Base-by-base conservation (phyloP, 2,113 vertebrate species). In the Lethenteron camtschaticum region DNA sequence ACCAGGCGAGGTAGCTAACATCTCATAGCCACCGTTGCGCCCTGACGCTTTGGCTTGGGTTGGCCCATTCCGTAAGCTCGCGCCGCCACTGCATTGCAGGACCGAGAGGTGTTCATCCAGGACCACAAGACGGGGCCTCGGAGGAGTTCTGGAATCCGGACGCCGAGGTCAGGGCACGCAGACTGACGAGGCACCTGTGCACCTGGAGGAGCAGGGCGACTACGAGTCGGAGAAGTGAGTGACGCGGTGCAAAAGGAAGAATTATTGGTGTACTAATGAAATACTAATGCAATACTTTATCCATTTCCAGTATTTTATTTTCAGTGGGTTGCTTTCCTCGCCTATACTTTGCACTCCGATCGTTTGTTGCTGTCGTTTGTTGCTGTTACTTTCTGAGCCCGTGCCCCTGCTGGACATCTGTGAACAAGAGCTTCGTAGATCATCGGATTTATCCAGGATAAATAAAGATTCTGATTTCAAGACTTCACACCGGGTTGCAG, bases 211-310 rank as follows among this genome's bases (percentile, higher is more conserved):
- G 73, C 92, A 96, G 81, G 84, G 77, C 0, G 83, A 85, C 75
- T 85, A 87, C 73, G 92, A 97, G 77, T 97, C 91, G 0, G 87
- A 95, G 76, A 85, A 90, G 92, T 97, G 76, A 72, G 71, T 63
- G 72, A 16, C 4, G 1, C 55, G 10, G 16, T 41, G 41, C 41
- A 41, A 41, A 41, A 41, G 41, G 41, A 41, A 41, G 1, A 41
- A 41, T 66, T 66, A 9, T 66, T 66, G 63, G 9, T 66, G 41
- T 41, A 41, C 41, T 41, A 41, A 41, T 41, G 41, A 5, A 41
- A 41, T 41, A 1, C 6, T 5, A 41, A 41, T 41, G 41, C 5
- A 41, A 41, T 41, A 7, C 41, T 5, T 41, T 41, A 41, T 41
- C 41, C 41, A 41, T 41, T 41, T 41, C 6, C 41, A 41, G 41